Conservation (phyloP, 2,113 vertebrate genomes). For the Brachirus orientalis region DNA sequence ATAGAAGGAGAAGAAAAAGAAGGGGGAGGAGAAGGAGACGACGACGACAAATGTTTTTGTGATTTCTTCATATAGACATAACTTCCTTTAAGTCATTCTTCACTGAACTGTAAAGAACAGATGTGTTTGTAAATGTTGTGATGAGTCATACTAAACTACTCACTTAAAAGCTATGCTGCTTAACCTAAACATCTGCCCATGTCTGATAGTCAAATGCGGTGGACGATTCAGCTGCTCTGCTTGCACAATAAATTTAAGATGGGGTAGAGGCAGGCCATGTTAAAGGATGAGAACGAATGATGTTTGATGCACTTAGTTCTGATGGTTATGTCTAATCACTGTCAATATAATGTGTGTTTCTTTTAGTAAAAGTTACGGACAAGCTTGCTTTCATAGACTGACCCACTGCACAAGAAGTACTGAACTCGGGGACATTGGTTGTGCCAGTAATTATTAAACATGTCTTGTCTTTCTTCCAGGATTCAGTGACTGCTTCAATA, state of each 20-base stretch:
- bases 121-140: neutral
- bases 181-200: constrained; percentile 5
- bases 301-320: constrained; percentile 52
- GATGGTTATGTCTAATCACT: constrained; percentile 15
- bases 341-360: constrained; percentile 1
- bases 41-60: too few species aligned
- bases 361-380: neutral
- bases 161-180: neutral
- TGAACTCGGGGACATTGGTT: neutral
- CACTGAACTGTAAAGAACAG: too few species aligned
- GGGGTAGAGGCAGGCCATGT: constrained; percentile 3
- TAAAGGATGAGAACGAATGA: constrained; percentile 25
- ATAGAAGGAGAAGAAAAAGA: too few species aligned
- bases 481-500: constrained; percentile 87
- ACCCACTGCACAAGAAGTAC: neutral
- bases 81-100: neutral
- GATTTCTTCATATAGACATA: neutral
- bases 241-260: constrained; percentile 26
- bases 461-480: constrained; percentile 76
- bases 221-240: constrained; percentile 35
- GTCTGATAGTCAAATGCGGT: constrained; percentile 38
- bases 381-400: neutral
- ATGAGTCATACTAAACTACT: neutral
- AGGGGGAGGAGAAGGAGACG: too few species aligned
- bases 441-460: neutral